phyloP scores from a whole-genome alignment of 2,888 invertebrate species.

The Mallateleia sp. region DNA sequence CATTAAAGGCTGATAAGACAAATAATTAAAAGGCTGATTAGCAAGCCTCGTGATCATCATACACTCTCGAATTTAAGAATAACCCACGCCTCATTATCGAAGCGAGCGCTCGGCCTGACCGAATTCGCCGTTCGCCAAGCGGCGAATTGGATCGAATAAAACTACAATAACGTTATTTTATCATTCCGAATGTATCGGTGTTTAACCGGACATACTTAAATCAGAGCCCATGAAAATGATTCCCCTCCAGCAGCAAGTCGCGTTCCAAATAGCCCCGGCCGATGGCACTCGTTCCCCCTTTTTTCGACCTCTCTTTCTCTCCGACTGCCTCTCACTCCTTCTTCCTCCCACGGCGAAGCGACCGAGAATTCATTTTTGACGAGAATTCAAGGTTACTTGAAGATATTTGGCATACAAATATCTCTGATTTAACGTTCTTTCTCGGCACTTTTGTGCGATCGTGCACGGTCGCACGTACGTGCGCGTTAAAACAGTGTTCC shows the following conservation, averaged over 20 bases:
- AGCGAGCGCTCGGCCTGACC: background rate
- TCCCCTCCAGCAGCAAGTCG: conserved; percentile 47
- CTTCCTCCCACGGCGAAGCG: conserved; percentile 48
- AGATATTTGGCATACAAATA: conserved; percentile 76
- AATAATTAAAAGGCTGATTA: background rate
- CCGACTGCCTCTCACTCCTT: background rate
- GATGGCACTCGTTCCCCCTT: conserved; percentile 57
- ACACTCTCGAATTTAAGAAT: background rate
- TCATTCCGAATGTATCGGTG: conserved; percentile 58
- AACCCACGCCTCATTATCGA: background rate
- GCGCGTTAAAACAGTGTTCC: conserved; percentile 71
- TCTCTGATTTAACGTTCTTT: conserved; percentile 73
- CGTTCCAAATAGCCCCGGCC: conserved; percentile 62
- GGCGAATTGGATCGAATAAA: background rate
- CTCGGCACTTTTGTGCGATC: conserved; percentile 67
- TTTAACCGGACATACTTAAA: conserved; percentile 68
- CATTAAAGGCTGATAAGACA: too few species aligned
- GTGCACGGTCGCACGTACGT: conserved; percentile 51
- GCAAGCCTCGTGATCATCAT: background rate
- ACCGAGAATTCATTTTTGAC: conserved; percentile 74
- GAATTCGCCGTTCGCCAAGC: background rate
- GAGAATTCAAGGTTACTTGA: conserved; percentile 75
- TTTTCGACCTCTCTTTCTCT: conserved; percentile 18
- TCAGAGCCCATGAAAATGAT: conserved; percentile 67
- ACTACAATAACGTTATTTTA: conserved; percentile 5